These are phyloP conservation scores for Desmophyllum pertusum DNA, from an alignment of 92 coral and sea anemone species.

Conservation along the genomic window DNA sequence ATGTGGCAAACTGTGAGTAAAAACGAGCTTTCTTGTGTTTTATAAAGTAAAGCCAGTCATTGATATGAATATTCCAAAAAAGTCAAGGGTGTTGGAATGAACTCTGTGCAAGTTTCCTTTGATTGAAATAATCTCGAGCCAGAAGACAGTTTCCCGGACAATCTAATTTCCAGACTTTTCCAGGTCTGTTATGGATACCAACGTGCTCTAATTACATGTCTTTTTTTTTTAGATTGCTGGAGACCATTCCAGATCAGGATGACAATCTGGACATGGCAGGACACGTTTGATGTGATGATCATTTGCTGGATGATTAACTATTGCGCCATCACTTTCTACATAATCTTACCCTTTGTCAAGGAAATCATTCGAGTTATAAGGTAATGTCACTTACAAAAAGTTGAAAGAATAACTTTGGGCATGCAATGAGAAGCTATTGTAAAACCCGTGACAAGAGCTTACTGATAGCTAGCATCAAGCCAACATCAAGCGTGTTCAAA, in stretches of 20 bases:
- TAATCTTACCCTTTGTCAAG: background rate
- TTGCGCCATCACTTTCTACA: background rate
- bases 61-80: too few relatives aligned
- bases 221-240: background rate
- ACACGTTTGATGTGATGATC: conserved; percentile 22
- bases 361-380: background rate
- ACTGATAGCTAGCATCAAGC: background rate
- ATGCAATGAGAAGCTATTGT: background rate
- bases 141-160: too few relatives aligned
- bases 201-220: background rate
- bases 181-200: background rate
- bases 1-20: background rate
- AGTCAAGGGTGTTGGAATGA: too few relatives aligned
- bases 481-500: background rate
- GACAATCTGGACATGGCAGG: conserved; percentile 33
- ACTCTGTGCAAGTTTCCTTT: too few relatives aligned
- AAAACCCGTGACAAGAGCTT: background rate
- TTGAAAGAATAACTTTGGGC: background rate
- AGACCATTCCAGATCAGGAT: too few relatives aligned
- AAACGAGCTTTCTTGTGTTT: background rate
- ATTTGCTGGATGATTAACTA: background rate
- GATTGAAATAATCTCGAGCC: too few relatives aligned
- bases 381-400: background rate
- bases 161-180: too few relatives aligned
- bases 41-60: too few relatives aligned